These are phyloP conservation scores for Pantelozetes paolii DNA, from an alignment of 2,888 invertebrate species.

Conservation along the genomic window DNA sequence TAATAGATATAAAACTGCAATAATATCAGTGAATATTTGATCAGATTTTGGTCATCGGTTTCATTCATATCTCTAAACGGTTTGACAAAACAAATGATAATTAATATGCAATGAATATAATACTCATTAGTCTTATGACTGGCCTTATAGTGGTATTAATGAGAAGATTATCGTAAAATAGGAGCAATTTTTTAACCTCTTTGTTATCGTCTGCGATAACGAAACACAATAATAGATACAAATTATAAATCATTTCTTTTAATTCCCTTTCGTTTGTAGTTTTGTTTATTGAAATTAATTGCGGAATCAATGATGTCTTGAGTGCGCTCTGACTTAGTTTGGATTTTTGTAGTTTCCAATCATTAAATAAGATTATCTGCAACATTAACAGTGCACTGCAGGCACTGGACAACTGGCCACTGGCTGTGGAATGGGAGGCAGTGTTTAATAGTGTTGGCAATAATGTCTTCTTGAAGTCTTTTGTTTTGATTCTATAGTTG, in stretches of 20 bases:
- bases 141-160: neutral
- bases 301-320: neutral
- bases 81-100: neutral
- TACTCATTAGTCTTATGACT: neutral
- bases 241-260: neutral
- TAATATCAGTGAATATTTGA: neutral
- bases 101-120: neutral
- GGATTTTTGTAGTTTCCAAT: neutral
- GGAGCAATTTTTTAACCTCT: neutral
- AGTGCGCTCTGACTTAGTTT: neutral
- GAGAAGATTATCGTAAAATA: neutral
- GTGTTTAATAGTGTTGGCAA: neutral
- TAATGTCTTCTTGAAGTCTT: neutral
- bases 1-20: constrained; percentile 6
- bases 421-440: no score
- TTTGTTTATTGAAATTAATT: constrained; percentile 13
- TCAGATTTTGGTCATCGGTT: neutral
- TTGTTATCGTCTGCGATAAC: neutral
- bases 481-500: neutral
- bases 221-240: neutral
- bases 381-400: neutral
- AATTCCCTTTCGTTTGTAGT: neutral
- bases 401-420: neutral
- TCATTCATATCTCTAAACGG: neutral
- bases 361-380: neutral